These are phyloP conservation scores for Cordilura impudica DNA, from an alignment of 2,888 invertebrate genomes.

Conservation along the genomic window DNA sequence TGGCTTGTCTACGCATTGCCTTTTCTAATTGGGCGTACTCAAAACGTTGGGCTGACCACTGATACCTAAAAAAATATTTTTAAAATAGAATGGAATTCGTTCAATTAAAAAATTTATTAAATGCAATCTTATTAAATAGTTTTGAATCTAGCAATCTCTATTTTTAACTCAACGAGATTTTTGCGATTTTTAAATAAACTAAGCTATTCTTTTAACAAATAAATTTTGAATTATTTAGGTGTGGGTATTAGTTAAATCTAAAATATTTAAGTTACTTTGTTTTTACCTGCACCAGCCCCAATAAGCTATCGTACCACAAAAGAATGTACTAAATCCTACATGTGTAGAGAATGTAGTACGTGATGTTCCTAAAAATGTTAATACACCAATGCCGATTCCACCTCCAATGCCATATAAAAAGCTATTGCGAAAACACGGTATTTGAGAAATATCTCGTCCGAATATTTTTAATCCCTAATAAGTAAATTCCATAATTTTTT, in stretches of 20 bases:
- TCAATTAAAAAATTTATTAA: background rate
- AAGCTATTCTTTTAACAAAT: too few relatives aligned
- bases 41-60: constrained; percentile 83
- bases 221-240: too few relatives aligned
- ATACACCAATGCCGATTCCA: constrained; percentile 84
- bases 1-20: constrained; percentile 81
- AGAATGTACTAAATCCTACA: constrained; percentile 83
- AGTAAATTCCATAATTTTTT: background rate
- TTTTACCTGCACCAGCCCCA: constrained; percentile 82
- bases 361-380: constrained; percentile 87
- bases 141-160: too few relatives aligned
- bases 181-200: too few relatives aligned
- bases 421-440: constrained; percentile 89
- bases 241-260: too few relatives aligned
- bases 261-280: too few relatives aligned
- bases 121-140: too few relatives aligned
- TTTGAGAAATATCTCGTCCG: constrained; percentile 85
- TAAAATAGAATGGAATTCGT: background rate
- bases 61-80: constrained; percentile 80
- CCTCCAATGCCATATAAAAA: constrained; percentile 86
- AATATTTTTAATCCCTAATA: constrained; percentile 82
- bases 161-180: background rate
- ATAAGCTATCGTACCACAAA: constrained; percentile 82
- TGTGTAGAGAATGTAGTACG: constrained; percentile 82
- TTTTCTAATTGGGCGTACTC: constrained; percentile 82